Percentiles rank a stretch among this genome's conserved stretches.
Evolutionary conservation across 2,888 invertebrate genomes (phyloP).

Genomic region (Eumerus sabulonum): DNA sequence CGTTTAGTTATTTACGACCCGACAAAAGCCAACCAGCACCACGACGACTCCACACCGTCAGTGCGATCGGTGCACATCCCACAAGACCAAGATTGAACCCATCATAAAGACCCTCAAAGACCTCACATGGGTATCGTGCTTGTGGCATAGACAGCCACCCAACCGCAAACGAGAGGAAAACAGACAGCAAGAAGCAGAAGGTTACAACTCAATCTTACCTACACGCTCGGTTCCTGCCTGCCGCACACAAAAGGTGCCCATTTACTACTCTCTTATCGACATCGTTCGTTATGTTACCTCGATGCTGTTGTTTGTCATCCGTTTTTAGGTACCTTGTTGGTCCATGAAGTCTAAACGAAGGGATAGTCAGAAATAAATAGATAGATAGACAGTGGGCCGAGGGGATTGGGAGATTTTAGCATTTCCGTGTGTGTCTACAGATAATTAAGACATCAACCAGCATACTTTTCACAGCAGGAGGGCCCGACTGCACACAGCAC

Average conservation of each 20-base stretch:
- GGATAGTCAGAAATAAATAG: conserved; percentile 43
- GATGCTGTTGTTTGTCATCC: no score
- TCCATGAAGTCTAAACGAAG: background rate
- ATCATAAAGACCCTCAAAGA: conserved; percentile 59
- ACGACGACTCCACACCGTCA: background rate
- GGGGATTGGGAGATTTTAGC: conserved; percentile 65
- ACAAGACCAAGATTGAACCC: conserved; percentile 53
- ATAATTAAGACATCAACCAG: conserved; percentile 68
- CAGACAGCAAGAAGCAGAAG: no score
- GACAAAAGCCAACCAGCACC: conserved; percentile 60
- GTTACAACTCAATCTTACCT: conserved; percentile 63
- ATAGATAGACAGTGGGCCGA: conserved; percentile 25
- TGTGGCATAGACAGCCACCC: conserved; percentile 35
- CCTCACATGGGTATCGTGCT: conserved; percentile 62
- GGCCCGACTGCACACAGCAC: conserved; percentile 36
- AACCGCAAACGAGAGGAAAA: conserved; percentile 22
- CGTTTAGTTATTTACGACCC: conserved; percentile 47
- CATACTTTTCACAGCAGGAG: conserved; percentile 67
- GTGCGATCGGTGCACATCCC: conserved; percentile 10
- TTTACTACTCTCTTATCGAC: no score
- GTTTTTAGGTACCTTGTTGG: no score
- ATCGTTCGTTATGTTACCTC: background rate
- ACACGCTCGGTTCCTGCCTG: conserved; percentile 51
- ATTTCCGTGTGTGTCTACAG: conserved; percentile 70
- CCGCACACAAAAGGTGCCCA: conserved; percentile 26